phyloP scores from a whole-genome alignment of 2,888 invertebrate genomes.

The Polydrusus tereticollis region DNA sequence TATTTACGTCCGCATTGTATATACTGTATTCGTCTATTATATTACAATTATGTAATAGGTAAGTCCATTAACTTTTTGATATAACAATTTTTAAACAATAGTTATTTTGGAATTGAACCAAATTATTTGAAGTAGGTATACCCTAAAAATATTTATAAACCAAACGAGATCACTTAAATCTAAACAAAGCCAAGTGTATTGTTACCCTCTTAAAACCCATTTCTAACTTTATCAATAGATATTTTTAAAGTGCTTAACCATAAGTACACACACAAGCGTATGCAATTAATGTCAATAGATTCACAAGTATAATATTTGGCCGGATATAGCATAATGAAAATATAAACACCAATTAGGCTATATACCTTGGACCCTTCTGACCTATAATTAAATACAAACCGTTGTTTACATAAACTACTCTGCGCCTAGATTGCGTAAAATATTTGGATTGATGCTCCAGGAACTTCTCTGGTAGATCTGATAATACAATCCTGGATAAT shows the following conservation, averaged over 20 bases:
- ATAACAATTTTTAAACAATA: no score
- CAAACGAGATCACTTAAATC: not conserved
- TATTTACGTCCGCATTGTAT: no score
- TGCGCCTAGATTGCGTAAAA: not conserved
- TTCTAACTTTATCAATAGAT: not conserved
- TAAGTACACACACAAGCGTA: not conserved
- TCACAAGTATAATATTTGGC: conserved; percentile 32
- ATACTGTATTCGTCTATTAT: no score
- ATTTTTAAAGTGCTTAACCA: conserved; percentile 2
- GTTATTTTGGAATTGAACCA: no score
- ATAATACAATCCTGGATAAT: not conserved
- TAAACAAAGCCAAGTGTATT: not conserved
- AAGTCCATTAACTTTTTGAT: no score
- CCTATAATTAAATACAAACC: conserved; percentile 32
- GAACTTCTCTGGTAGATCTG: not conserved
- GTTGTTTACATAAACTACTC: conserved; percentile 17
- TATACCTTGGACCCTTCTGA: conserved; percentile 21
- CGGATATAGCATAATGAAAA: conserved; percentile 34
- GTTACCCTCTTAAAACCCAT: not conserved
- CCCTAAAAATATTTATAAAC: not conserved
- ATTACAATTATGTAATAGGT: no score
- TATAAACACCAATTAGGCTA: conserved; percentile 32
- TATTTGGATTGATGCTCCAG: not conserved
- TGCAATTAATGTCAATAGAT: conserved; percentile 37
- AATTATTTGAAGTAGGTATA: no score